Evolutionary conservation across 2,888 invertebrate species (phyloP).

Genomic region (Omphaloscelis lunosa): DNA sequence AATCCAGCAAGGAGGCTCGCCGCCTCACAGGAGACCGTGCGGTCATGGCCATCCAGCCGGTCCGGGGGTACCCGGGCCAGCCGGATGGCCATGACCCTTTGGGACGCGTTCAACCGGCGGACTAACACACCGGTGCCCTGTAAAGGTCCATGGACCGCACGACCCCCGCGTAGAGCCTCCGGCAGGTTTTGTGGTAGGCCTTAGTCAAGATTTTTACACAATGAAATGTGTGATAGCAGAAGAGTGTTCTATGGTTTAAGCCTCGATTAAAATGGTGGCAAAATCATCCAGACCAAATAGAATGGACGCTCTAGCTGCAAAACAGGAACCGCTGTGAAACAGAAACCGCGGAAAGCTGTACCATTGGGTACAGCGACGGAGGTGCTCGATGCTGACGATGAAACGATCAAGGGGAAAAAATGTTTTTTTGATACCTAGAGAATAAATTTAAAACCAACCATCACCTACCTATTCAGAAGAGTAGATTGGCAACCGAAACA

Average conservation of each 20-base stretch:
- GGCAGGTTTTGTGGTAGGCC: not conserved
- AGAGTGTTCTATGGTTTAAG: not conserved
- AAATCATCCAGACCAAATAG: not conserved
- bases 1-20: too few relatives aligned
- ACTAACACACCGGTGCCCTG: too few relatives aligned
- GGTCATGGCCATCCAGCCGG: too few relatives aligned
- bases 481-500: slow-evolving; percentile 53
- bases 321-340: not conserved
- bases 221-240: not conserved
- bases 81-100: too few relatives aligned
- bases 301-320: not conserved
- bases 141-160: too few relatives aligned
- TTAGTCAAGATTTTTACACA: not conserved
- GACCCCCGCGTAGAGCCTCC: too few relatives aligned
- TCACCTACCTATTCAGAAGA: slow-evolving; percentile 31
- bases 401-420: slow-evolving; percentile 4
- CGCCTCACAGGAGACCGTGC: too few relatives aligned
- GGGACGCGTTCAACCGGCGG: too few relatives aligned
- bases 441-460: slow-evolving; percentile 3
- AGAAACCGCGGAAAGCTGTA: not conserved
- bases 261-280: not conserved
- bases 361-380: not conserved
- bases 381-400: not conserved
- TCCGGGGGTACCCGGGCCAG: too few relatives aligned
- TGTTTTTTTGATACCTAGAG: not conserved